Percentiles rank a stretch among this genome's conserved stretches.
Conservation (phyloP, 2,113 vertebrate species). For the Perca fluviatilis region DNA sequence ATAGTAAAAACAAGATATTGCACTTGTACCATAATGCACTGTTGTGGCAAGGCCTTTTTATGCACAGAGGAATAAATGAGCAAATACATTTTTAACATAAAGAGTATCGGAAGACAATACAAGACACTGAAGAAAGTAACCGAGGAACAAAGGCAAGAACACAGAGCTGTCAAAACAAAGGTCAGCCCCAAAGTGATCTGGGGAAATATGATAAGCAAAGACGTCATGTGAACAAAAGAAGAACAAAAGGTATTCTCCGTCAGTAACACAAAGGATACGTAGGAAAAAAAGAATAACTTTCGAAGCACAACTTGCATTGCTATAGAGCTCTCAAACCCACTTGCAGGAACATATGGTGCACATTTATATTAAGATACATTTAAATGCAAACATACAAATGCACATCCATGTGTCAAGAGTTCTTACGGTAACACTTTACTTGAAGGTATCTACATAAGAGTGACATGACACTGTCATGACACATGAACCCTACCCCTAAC, state of each 20-base stretch:
- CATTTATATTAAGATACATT: not conserved
- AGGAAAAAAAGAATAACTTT: not conserved
- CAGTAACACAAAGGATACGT: constrained; percentile 3
- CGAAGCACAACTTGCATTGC: not conserved
- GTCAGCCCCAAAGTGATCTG: constrained; percentile 15
- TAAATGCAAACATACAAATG: not conserved
- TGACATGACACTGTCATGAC: too few relatives aligned
- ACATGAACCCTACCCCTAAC: too few relatives aligned
- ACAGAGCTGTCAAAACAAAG: constrained; percentile 13
- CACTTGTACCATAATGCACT: not conserved
- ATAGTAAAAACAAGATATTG: not conserved
- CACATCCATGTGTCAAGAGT: not conserved
- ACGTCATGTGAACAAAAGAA: not conserved
- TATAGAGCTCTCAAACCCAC: not conserved
- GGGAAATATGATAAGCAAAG: constrained; percentile 16
- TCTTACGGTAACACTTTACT: not conserved
- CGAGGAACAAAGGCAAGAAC: not conserved
- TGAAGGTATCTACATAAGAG: too few relatives aligned
- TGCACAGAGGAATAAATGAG: not conserved
- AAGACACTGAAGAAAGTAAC: not conserved
- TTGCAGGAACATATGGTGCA: not conserved
- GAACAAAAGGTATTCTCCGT: constrained; percentile 11
- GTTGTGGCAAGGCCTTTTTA: not conserved
- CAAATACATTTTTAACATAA: not conserved
- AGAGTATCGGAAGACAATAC: not conserved